These are phyloP conservation scores for Semicossyphus pulcher DNA, from an alignment of 2,113 vertebrate genomes.

Conservation along the genomic window DNA sequence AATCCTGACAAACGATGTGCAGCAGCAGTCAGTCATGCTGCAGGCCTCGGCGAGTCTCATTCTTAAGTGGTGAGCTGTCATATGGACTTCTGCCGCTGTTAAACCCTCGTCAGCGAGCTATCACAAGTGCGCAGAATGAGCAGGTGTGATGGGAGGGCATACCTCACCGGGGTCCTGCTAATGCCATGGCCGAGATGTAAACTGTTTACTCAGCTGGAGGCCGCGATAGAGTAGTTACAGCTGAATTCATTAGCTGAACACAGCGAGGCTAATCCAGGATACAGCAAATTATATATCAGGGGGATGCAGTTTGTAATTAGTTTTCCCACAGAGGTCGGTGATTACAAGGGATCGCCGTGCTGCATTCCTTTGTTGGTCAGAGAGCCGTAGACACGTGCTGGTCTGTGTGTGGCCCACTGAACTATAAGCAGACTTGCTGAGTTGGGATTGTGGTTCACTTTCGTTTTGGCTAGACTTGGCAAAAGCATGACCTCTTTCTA, in stretches of 20 bases:
- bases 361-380: constrained; percentile 53
- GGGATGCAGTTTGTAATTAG: constrained; percentile 72
- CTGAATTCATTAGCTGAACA: constrained; percentile 63
- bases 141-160: constrained; percentile 48
- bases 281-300: constrained; percentile 56
- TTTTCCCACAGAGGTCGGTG: constrained; percentile 54
- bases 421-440: constrained; percentile 66
- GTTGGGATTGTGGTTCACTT: constrained; percentile 39
- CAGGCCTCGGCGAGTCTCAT: background rate
- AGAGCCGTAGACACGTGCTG: constrained; percentile 55
- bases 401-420: constrained; percentile 69
- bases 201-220: constrained; percentile 67
- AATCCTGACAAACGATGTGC: constrained; percentile 39
- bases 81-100: constrained; percentile 5
- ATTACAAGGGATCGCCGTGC: constrained; percentile 63
- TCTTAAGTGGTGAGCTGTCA: constrained; percentile 4
- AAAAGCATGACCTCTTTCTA: constrained; percentile 28
- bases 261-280: constrained; percentile 60
- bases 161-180: constrained; percentile 15
- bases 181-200: constrained; percentile 36
- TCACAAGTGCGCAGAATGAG: constrained; percentile 37
- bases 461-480: constrained; percentile 38
- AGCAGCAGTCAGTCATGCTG: background rate
- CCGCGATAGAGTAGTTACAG: constrained; percentile 12
- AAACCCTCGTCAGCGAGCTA: constrained; percentile 26